Evolutionary conservation across 2,113 vertebrate species (phyloP), one percentile per base, ranked within the genome.

Genomic region (Vulpes ferrilata): DNA sequence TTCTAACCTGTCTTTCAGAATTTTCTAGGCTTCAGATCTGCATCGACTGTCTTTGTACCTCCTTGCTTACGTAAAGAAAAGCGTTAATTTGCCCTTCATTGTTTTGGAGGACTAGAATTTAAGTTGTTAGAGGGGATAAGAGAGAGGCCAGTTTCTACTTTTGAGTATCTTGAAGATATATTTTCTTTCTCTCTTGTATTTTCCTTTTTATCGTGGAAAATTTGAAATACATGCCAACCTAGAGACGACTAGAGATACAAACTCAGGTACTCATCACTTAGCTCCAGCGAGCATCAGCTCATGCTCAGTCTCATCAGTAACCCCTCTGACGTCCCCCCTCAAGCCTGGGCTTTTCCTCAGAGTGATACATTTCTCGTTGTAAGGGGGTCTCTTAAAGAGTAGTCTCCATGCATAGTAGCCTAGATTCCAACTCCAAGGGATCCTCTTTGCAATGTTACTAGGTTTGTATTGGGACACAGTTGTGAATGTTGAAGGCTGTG

Each of bases 121-220:
- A 55, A 80, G 48, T 92, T 12, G 22, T 27, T 35, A 80, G 69
- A 78, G 53, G 38, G 51, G 51, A 19, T 89, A 5, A 59, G 35
- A 93, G 48, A 79, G 59, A 74, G 23, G 16, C 48, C 27, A 73
- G 6, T 76, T 94, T 85, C 69, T 93, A 59, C 64, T 91, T 95
- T 92, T 76, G 35, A 94, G 12, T 51, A n/a, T 85, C 71, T 93
- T 92, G n/a, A 38, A 92, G 55, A 95, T 51, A 2, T 69, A 13
- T 80, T 83, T 87, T 85, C 48, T 53, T 59, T 59, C 7, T 89
- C 30, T 80, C 12, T 64, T 43, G 23, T 69, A 23, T 81, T 88
- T 90, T 80, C 32, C 51, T 82, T 73, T 78, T 93, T 87, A 93
- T 71, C 25, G 3, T 48, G 27, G 64, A 95, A 89, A 55, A 87